phyloP scores from a whole-genome alignment of 2,888 invertebrate genomes.

The Cremastobaeus sp. region DNA sequence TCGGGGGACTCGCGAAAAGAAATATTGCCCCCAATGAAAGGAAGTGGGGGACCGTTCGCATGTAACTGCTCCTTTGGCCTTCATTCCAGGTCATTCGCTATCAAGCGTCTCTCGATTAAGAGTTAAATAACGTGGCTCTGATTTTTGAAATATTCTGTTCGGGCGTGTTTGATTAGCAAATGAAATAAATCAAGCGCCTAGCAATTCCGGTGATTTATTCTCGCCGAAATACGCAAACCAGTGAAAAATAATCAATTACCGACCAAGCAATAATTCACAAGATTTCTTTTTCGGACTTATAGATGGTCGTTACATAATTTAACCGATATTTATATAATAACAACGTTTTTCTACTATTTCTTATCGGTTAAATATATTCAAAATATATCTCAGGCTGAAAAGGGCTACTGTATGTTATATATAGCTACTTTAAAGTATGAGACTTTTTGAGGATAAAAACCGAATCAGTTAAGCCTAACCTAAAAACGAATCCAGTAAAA shows the following conservation, averaged over 20 bases:
- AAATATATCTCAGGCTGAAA: too few relatives aligned
- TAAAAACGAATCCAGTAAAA: too few relatives aligned
- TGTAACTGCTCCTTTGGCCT: conserved; percentile 73
- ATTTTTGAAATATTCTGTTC: conserved; percentile 56
- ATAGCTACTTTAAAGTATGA: too few relatives aligned
- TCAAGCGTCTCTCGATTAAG: conserved; percentile 72
- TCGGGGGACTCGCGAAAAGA: conserved; percentile 76
- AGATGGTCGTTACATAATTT: too few relatives aligned
- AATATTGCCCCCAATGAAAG: conserved; percentile 77
- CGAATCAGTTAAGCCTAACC: too few relatives aligned
- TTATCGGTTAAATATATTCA: too few relatives aligned
- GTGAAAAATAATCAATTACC: conserved; percentile 20
- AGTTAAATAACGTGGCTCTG: conserved; percentile 69
- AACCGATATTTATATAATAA: too few relatives aligned
- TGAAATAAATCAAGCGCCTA: conserved; percentile 33
- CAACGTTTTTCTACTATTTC: too few relatives aligned
- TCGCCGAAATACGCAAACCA: neutral
- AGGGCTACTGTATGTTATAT: too few relatives aligned
- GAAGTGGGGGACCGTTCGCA: conserved; percentile 71
- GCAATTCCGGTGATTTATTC: conserved; percentile 15
- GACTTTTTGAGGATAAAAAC: too few relatives aligned
- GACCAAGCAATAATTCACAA: conserved; percentile 5
- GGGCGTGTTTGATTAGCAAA: conserved; percentile 49
- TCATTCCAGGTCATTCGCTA: conserved; percentile 72
- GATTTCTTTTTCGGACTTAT: conserved; percentile 30